Evolutionary conservation across 23 tunicate genomes (phyloP).

Genomic region (Corella eumyota): DNA sequence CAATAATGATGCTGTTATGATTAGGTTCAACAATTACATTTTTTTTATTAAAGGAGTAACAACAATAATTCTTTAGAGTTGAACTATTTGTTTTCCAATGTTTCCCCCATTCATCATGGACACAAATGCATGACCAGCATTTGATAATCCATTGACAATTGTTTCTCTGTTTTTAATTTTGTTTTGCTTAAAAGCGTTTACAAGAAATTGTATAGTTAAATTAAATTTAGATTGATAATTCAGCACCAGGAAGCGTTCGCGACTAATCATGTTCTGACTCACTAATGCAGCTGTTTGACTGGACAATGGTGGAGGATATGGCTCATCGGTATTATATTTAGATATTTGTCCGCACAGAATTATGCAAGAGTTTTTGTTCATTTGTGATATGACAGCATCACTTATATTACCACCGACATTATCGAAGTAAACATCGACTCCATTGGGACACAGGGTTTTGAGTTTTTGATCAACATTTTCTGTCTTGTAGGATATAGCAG

Average conservation of each 20-base stretch:
- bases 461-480: conserved; percentile 12
- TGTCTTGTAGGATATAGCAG: conserved; percentile 25
- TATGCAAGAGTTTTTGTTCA: conserved; percentile 19
- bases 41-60: no score
- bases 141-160: conserved; percentile 13
- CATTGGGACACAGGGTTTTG: conserved; percentile 4
- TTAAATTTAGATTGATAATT: conserved; percentile 4
- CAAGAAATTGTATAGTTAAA: conserved; percentile 2
- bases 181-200: conserved; percentile 3
- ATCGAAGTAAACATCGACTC: conserved; percentile 44
- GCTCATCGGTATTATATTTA: conserved; percentile 15
- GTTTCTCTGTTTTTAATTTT: conserved; percentile 13
- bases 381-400: conserved; percentile 15
- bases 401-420: conserved; percentile 43
- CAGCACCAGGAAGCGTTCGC: conserved; percentile 30
- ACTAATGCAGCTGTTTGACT: conserved; percentile 9
- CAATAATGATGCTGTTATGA: no score
- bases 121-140: conserved; percentile 27
- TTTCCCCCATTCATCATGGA: conserved; percentile 27
- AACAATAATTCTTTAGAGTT: no score
- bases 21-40: no score
- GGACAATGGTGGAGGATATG: conserved; percentile 23
- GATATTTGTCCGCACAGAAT: conserved; percentile 46
- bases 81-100: conserved; percentile 41
- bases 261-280: conserved; percentile 1